Conservation (phyloP, 1,140 invertebrate genomes). For the Cydia amplana region DNA sequence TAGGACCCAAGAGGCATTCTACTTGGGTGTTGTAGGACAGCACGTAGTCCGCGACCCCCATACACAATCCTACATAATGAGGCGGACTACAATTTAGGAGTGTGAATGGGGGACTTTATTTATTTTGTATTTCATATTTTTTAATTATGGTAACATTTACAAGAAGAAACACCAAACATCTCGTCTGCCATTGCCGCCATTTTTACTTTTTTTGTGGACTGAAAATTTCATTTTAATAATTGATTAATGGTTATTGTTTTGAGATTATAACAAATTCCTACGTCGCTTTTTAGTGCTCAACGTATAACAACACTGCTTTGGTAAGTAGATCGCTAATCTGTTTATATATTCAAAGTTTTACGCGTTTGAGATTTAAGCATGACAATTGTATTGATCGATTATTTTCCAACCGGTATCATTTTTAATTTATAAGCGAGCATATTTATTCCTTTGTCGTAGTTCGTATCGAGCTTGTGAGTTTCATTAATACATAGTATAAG, state of each 20-base stretch:
- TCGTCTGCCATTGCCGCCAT: slow-evolving; percentile 51
- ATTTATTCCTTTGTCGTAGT: background rate
- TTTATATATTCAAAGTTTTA: background rate
- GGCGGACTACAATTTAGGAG: too few relatives aligned
- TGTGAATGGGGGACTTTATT: too few relatives aligned
- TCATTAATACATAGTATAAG: background rate
- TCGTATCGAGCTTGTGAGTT: background rate
- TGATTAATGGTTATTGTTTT: slow-evolving; percentile 17
- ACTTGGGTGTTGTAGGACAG: too few relatives aligned
- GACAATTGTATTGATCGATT: slow-evolving; percentile 33
- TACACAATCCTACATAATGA: too few relatives aligned
- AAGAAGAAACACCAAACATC: slow-evolving; percentile 5
- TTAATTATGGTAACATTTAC: background rate
- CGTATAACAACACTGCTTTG: background rate
- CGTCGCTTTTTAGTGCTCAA: slow-evolving; percentile 8
- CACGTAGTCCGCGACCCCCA: too few relatives aligned
- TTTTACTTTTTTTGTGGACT: slow-evolving; percentile 34
- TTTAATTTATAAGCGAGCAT: background rate
- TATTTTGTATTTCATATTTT: background rate
- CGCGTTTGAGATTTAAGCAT: background rate
- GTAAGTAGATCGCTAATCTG: slow-evolving; percentile 17
- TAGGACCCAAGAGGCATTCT: too few relatives aligned
- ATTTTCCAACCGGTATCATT: slow-evolving; percentile 31
- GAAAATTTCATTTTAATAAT: slow-evolving; percentile 22
- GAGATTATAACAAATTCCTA: slow-evolving; percentile 6